These are phyloP conservation scores for Trichogramma evanescens DNA, from an alignment of 2,888 invertebrate genomes.

Conservation along the genomic window DNA sequence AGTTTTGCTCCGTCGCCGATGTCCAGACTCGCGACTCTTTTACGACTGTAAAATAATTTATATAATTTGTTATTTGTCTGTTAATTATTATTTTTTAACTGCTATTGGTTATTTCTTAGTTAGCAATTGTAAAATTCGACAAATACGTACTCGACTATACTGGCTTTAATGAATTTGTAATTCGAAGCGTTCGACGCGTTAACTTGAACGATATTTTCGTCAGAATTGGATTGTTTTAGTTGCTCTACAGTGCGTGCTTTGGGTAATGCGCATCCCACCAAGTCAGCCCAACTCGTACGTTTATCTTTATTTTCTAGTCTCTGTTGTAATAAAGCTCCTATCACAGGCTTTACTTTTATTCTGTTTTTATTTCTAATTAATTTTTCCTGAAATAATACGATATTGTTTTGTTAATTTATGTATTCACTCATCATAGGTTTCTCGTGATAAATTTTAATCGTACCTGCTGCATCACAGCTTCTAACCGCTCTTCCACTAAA, in stretches of 20 bases:
- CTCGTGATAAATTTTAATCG: slow-evolving; percentile 12
- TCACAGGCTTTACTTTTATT: slow-evolving; percentile 27
- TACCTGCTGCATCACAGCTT: slow-evolving; percentile 34
- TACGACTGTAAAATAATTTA: slow-evolving; percentile 15
- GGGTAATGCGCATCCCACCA: slow-evolving; percentile 28
- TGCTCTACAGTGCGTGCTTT: slow-evolving; percentile 26
- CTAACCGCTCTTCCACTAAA: slow-evolving; percentile 36
- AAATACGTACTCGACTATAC: slow-evolving; percentile 24
- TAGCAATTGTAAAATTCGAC: not conserved
- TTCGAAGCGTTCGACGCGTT: slow-evolving; percentile 38
- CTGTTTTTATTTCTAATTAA: slow-evolving; percentile 33
- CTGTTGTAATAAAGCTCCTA: slow-evolving; percentile 29
- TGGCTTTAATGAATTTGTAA: slow-evolving; percentile 37
- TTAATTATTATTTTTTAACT: slow-evolving; percentile 19
- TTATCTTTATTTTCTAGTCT: slow-evolving; percentile 25
- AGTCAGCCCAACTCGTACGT: slow-evolving; percentile 30
- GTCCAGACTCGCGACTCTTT: slow-evolving; percentile 38
- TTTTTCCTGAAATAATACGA: slow-evolving; percentile 29
- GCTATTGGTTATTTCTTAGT: not conserved
- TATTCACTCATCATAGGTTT: not conserved
- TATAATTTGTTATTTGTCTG: slow-evolving; percentile 7
- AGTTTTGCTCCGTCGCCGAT: slow-evolving; percentile 49
- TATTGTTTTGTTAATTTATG: not conserved
- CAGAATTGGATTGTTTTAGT: slow-evolving; percentile 29
- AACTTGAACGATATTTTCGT: slow-evolving; percentile 35